Conservation (phyloP, 2,797 vertebrate genomes). For the Borostomias antarcticus region DNA sequence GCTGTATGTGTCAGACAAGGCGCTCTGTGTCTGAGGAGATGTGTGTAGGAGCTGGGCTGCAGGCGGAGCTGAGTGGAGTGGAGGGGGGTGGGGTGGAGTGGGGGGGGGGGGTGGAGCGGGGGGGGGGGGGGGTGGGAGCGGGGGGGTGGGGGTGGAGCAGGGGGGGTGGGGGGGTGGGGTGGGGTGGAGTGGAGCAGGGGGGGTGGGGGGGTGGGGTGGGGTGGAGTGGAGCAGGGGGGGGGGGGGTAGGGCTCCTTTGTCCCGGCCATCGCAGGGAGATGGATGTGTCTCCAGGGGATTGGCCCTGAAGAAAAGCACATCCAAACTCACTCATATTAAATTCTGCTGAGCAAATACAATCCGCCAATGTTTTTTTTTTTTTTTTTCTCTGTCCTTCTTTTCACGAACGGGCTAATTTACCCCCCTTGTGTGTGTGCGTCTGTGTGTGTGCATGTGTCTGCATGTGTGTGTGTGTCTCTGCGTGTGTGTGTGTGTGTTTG, state of each 20-base stretch:
- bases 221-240: too few relatives aligned
- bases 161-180: conserved; percentile 33
- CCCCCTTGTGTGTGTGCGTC: conserved; percentile 2
- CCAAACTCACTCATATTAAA: conserved; percentile 76
- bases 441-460: conserved; percentile 38
- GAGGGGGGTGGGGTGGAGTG: conserved; percentile 55
- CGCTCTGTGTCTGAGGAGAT: conserved; percentile 71
- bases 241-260: conserved; percentile 75
- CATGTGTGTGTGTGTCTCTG: conserved; percentile 22
- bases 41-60: conserved; percentile 60
- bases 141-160: conserved; percentile 36
- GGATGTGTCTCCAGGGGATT: conserved; percentile 80
- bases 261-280: conserved; percentile 78
- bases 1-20: conserved; percentile 73
- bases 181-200: conserved; percentile 29
- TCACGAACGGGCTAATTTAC: conserved; percentile 25
- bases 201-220: too few relatives aligned
- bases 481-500: conserved; percentile 12
- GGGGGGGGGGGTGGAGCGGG: too few relatives aligned
- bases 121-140: conserved; percentile 28
- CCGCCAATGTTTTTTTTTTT: conserved; percentile 47
- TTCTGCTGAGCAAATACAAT: conserved; percentile 84
- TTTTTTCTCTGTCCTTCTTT: conserved; percentile 7
- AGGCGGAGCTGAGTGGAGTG: conserved; percentile 59
- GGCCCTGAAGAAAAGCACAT: conserved; percentile 76